Conservation (phyloP, 2,888 invertebrate species). For the Galeopsomyia nigrocyanea region DNA sequence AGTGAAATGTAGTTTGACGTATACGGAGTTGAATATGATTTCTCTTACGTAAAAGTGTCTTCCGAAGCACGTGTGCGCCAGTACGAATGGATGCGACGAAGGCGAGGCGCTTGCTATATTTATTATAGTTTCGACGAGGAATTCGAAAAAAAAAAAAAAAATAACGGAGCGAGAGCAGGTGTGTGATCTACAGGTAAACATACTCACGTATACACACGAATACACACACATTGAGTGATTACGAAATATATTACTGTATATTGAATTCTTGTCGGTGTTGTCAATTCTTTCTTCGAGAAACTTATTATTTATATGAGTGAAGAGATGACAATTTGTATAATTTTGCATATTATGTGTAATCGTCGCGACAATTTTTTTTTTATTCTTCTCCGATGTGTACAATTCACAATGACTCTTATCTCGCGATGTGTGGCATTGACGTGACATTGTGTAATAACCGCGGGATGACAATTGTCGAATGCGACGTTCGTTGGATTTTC, state of each 20-base stretch:
- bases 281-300: slow-evolving; percentile 29
- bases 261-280: slow-evolving; percentile 11
- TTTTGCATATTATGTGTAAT: too few species aligned
- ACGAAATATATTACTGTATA: slow-evolving; percentile 11
- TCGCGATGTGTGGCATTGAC: neutral
- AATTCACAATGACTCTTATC: slow-evolving; percentile 17
- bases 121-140: too few species aligned
- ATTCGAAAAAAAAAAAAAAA: neutral
- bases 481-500: slow-evolving; percentile 3
- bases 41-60: too few species aligned
- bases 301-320: neutral
- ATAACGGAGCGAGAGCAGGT: slow-evolving; percentile 17
- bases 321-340: too few species aligned
- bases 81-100: neutral
- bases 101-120: too few species aligned
- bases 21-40: too few species aligned
- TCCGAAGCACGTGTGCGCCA: neutral
- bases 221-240: too few species aligned
- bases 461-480: slow-evolving; percentile 3
- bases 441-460: slow-evolving; percentile 2
- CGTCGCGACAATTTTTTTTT: neutral
- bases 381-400: neutral
- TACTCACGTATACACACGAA: too few species aligned
- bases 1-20: too few species aligned
- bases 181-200: slow-evolving; percentile 31